Percentiles rank a stretch among this genome's conserved stretches.
phyloP scores from a whole-genome alignment of 2,888 invertebrate genomes.

The Aphodius sticticus region DNA sequence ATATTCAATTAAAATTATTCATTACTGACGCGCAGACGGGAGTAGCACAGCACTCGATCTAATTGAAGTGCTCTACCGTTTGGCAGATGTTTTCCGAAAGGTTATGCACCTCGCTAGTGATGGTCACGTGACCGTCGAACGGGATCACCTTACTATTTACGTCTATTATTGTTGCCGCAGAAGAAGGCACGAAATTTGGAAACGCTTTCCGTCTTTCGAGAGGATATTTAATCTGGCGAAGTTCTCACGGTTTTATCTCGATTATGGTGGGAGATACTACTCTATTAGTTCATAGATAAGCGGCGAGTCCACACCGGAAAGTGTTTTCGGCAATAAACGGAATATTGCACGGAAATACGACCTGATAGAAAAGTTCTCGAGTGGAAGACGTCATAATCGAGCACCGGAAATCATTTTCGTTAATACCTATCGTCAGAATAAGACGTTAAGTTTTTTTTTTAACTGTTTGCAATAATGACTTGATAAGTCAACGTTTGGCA shows the following conservation, averaged over 20 bases:
- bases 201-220: not conserved
- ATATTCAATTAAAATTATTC: not conserved
- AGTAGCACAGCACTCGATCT: not conserved
- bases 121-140: not conserved
- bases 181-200: not conserved
- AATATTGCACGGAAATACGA: not conserved
- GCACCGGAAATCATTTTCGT: not conserved
- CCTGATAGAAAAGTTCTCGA: not conserved
- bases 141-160: not conserved
- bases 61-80: not conserved
- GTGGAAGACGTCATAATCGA: not conserved
- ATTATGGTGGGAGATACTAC: not conserved
- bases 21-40: not conserved
- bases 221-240: not conserved
- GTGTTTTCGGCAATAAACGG: not conserved
- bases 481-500: not conserved
- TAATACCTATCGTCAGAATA: not conserved
- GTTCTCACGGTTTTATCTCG: constrained; percentile 4
- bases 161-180: not conserved
- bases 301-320: not conserved
- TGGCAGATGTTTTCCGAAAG: not conserved
- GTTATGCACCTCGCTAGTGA: not conserved
- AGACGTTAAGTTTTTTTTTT: not conserved
- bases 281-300: not conserved
- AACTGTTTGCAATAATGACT: not conserved